Evolutionary conservation across 2,113 vertebrate species (phyloP), one percentile per base, ranked within the genome.

Genomic region (Neolamprologus longior): DNA sequence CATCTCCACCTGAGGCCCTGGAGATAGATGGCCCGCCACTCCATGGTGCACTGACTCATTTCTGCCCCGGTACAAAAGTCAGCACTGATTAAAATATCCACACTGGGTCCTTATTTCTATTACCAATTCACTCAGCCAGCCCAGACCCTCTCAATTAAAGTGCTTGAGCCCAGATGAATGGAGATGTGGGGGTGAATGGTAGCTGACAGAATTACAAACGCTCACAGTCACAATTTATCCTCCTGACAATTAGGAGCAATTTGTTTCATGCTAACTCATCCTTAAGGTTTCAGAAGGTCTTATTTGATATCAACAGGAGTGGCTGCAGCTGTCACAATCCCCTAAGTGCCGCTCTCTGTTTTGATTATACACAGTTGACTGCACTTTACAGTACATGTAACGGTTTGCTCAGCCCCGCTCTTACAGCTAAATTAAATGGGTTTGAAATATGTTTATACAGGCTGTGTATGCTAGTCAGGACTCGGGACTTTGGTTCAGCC

Each of bases 1-100:
- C 87, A 88, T 86, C 83, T 91, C 83, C 90, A 92, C 89, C 89
- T 85, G 88, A 84, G 87, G 90, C 94, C 78, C 40, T 71, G 57
- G 86, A 95, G 93, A 96, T 93, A 90, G 91, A 95, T 94, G 93
- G 88, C 84, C 87, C 45, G 24, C 86, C 58, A 55, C 86, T 92
- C 91, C 68, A 71, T 35, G 80, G 85, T 26, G n/a, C 45, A 21
- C 89, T 73, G 80, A 66, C 88, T 94, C 91, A 89, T 93, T 83
- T 90, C 88, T 91, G 88, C 76, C 89, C 89, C 37, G 24, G 87
- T 92, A 89, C 91, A 95, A 91, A 91, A 96, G 96, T 93, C 93
- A 92, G 31, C 85, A 87, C 93, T 96, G 96, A 96, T 96, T 96
- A 96, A 96, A 96, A 96, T 94, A 95, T 94, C 92, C 92, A 95